These are phyloP conservation scores for Bombus superbus DNA, from an alignment of 1,140 invertebrate species.

Conservation along the genomic window DNA sequence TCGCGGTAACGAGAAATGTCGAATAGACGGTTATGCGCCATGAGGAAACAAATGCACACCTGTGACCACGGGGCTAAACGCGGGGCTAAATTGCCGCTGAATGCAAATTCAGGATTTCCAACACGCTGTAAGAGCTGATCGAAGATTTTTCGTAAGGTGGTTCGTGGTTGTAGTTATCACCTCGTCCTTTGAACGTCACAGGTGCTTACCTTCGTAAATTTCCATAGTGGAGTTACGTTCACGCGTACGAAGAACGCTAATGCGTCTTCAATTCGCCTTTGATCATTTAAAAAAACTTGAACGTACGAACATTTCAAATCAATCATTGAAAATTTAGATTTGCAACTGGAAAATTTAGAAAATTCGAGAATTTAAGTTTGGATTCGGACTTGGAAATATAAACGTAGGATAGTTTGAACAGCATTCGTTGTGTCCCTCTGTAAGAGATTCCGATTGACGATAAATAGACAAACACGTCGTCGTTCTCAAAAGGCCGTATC, in stretches of 20 bases:
- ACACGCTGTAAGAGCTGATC: not conserved
- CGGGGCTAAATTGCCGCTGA: not conserved
- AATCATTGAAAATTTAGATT: too few species aligned
- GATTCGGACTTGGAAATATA: not conserved
- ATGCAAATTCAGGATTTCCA: not conserved
- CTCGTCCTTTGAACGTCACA: not conserved
- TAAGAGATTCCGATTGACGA: not conserved
- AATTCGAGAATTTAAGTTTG: not conserved
- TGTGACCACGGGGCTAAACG: not conserved
- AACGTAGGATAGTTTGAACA: not conserved
- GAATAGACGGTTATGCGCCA: not conserved
- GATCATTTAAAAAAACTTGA: not conserved
- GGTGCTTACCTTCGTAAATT: not conserved
- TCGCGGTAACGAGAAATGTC: not conserved
- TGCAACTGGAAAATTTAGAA: too few species aligned
- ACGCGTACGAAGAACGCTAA: not conserved
- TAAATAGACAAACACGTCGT: not conserved
- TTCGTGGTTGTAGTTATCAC: not conserved
- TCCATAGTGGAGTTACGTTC: not conserved
- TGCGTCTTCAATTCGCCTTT: not conserved
- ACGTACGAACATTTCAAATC: too few species aligned
- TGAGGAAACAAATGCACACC: constrained; percentile 17
- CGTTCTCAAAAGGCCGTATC: not conserved
- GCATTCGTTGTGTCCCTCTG: not conserved
- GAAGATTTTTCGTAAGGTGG: not conserved